Conservation (phyloP, 2,113 vertebrate genomes). For the Catharus minimus region DNA sequence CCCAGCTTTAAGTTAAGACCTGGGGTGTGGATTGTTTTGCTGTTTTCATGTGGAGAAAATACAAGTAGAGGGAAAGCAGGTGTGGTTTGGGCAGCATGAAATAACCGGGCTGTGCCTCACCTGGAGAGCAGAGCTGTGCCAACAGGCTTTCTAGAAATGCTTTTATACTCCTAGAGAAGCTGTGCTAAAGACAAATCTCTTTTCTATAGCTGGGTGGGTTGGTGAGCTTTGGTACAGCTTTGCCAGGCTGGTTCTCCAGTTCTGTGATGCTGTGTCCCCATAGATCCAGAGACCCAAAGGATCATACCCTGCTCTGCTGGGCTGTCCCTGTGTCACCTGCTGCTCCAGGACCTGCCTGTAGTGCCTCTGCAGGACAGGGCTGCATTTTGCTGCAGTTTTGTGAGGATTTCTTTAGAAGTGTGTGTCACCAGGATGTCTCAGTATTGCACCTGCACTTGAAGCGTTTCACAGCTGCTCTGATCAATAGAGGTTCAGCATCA, state of each 20-base stretch:
- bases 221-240: not conserved
- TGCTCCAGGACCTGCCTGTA: not conserved
- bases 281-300: too few relatives aligned
- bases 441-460: not conserved
- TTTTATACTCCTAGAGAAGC: not conserved
- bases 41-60: not conserved
- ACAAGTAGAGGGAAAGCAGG: not conserved
- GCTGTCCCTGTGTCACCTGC: not conserved
- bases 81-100: too few relatives aligned
- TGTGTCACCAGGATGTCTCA: not conserved
- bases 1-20: not conserved
- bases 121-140: not conserved
- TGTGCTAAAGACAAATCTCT: accelerated
- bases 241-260: not conserved
- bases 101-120: accelerated
- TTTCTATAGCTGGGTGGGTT: not conserved
- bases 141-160: not conserved
- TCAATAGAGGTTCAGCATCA: not conserved
- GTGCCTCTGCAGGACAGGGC: not conserved
- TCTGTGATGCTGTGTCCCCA: accelerated
- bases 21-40: accelerated
- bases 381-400: accelerated
- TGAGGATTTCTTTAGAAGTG: not conserved
- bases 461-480: not conserved
- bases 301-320: accelerated